These are phyloP conservation scores for Loriculus beryllinus DNA, from an alignment of 2,797 vertebrate genomes.

Conservation along the genomic window DNA sequence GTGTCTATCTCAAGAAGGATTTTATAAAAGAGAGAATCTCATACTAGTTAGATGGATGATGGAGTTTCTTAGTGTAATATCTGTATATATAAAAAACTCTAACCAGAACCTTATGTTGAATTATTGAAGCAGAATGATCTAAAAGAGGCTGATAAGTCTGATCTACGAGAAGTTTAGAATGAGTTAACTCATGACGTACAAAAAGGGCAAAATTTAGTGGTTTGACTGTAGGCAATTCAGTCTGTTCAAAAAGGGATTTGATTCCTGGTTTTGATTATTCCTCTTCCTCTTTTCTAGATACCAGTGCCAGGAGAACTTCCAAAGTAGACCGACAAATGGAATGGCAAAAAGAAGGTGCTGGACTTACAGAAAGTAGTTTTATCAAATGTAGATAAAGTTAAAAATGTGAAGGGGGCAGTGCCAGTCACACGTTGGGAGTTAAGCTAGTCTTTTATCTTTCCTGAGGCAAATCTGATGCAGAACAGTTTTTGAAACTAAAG, in stretches of 20 bases:
- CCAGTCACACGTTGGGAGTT: background rate
- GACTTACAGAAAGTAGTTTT: background rate
- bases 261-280: background rate
- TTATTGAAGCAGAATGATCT: background rate
- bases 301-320: background rate
- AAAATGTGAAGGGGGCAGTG: background rate
- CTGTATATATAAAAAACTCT: background rate
- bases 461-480: background rate
- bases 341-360: background rate
- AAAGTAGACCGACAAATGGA: background rate
- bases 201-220: background rate
- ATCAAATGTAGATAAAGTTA: background rate
- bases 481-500: background rate
- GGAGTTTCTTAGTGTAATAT: background rate
- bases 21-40: background rate
- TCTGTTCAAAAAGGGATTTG: background rate
- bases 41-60: background rate
- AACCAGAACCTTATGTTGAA: background rate
- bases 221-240: background rate
- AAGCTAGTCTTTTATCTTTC: background rate
- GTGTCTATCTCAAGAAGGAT: background rate
- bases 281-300: background rate
- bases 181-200: background rate
- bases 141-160: background rate
- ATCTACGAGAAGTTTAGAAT: background rate